A percentile compares a stretch with the other conserved stretches of the same genome.
Evolutionary conservation across 2,113 vertebrate genomes (phyloP).

Genomic region (Macroglossus sobrinus): DNA sequence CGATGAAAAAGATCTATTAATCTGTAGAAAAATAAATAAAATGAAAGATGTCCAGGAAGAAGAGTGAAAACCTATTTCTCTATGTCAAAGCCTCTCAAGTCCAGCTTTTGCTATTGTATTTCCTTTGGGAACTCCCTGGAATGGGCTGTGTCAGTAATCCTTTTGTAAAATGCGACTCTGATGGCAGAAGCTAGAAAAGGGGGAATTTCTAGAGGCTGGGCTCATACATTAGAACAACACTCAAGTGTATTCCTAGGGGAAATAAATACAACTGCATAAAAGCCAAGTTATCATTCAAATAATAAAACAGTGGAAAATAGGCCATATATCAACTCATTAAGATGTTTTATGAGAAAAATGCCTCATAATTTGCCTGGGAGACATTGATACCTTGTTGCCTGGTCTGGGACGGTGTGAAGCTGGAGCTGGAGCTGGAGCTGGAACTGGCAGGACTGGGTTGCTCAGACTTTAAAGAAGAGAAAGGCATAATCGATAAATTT

Average conservation of each 20-base stretch:
- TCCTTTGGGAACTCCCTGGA: slow-evolving; percentile 63
- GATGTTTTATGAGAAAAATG: slow-evolving; percentile 56
- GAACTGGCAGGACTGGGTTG: slow-evolving; percentile 97
- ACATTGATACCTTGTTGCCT: slow-evolving; percentile 92
- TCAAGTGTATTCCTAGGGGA: slow-evolving; percentile 29
- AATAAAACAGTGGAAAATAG: slow-evolving; percentile 65
- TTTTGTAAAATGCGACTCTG: slow-evolving; percentile 58
- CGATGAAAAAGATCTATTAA: not conserved
- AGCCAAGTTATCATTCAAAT: slow-evolving; percentile 65
- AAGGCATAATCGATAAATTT: slow-evolving; percentile 44
- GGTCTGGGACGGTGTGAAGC: slow-evolving; percentile 91
- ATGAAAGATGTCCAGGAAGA: not conserved
- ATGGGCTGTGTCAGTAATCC: slow-evolving; percentile 53
- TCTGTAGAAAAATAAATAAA: slow-evolving; percentile 21
- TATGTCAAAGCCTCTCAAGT: slow-evolving; percentile 4
- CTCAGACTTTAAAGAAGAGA: slow-evolving; percentile 86
- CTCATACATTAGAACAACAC: slow-evolving; percentile 53
- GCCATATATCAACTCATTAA: slow-evolving; percentile 57
- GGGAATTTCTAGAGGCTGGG: slow-evolving; percentile 33
- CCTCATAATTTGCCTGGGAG: not conserved
- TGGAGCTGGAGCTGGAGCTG: slow-evolving; percentile 92
- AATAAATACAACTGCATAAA: slow-evolving; percentile 63
- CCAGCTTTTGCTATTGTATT: slow-evolving; percentile 38
- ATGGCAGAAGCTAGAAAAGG: slow-evolving; percentile 14
- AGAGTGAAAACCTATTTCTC: slow-evolving; percentile 38